Base-by-base conservation (phyloP, 2,797 vertebrate genomes). In the Myiotriccus ornatus region DNA sequence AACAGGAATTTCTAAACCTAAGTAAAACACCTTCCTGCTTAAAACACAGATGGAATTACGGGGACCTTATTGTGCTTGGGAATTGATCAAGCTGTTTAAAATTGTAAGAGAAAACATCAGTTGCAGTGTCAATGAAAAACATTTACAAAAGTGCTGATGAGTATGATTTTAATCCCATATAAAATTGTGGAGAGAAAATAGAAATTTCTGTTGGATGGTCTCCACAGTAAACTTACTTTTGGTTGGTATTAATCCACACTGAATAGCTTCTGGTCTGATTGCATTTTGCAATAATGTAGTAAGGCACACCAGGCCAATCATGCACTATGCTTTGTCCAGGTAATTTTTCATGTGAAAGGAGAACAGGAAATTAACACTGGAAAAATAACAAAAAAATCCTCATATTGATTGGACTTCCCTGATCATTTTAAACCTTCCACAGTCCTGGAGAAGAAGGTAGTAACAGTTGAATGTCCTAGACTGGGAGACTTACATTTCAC, bases 151-250 rank as follows among this genome's bases (percentile, higher is more conserved):
- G 64, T 90, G 95, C 96, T 97, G 96, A 97, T 92, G 81, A 76
- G 85, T 87, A 24, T 67, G 20, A 90, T 96, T 97, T 96, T 85
- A 89, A 91, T 92, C 76, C 35, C 75, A 49, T 90, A 89, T 88
- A 96, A 97, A 97, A 94, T 7, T 89, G 94, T 93, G 95, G 95
- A 50, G 64, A 96, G 89, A 91, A 94, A 93, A 73, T 87, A 85
- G 90, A 97, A 95, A 95, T 97, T 96, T 92, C 82, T 85, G 2
- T 27, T 97, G 97, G 95, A 94, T 56, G 21, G 0, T 74, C 19
- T 97, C 96, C 95, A 96, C n/a, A 23, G 41, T 77, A 97, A 96
- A 95, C 84, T 81, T 65, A 35, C 46, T 32, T 67, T 56, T 52
- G 23, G 47, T 74, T 78, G 75, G 43, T 63, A 44, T 90, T 78